Percentiles rank a stretch among this genome's conserved stretches.
Evolutionary conservation across 2,113 vertebrate species (phyloP).

Genomic region (Gnathonemus longibarbis): DNA sequence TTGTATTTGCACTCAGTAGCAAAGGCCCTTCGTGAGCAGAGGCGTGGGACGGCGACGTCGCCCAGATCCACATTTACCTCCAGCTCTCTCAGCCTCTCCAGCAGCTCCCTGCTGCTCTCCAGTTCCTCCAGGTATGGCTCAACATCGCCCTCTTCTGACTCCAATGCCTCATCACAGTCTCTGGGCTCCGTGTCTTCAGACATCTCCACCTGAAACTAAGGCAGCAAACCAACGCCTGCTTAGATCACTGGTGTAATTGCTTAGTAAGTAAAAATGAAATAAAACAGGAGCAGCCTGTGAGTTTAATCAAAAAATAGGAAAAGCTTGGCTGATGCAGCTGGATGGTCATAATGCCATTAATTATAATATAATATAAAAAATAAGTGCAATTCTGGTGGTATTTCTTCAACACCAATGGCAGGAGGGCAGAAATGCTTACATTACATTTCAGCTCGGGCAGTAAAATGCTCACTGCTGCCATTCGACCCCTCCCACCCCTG

Average conservation of each 20-base stretch:
- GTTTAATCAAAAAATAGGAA: not conserved
- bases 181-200: slow-evolving; percentile 53
- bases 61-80: slow-evolving; percentile 46
- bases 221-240: not conserved
- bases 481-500: not conserved
- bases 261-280: not conserved
- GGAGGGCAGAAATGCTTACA: not conserved
- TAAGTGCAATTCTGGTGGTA: not conserved
- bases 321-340: not conserved
- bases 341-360: not conserved
- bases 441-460: not conserved
- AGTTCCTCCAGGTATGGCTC: slow-evolving; percentile 38
- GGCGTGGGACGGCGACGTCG: not conserved
- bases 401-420: not conserved
- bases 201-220: slow-evolving; percentile 37
- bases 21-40: not conserved
- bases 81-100: slow-evolving; percentile 65
- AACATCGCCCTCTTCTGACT: slow-evolving; percentile 37
- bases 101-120: slow-evolving; percentile 58
- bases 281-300: not conserved
- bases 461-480: not conserved
- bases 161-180: slow-evolving; percentile 37
- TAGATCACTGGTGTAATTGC: not conserved
- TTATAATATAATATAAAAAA: not conserved
- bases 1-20: not conserved